Conservation (phyloP, 2,797 vertebrate genomes). For the Pipistrellus kuhlii region DNA sequence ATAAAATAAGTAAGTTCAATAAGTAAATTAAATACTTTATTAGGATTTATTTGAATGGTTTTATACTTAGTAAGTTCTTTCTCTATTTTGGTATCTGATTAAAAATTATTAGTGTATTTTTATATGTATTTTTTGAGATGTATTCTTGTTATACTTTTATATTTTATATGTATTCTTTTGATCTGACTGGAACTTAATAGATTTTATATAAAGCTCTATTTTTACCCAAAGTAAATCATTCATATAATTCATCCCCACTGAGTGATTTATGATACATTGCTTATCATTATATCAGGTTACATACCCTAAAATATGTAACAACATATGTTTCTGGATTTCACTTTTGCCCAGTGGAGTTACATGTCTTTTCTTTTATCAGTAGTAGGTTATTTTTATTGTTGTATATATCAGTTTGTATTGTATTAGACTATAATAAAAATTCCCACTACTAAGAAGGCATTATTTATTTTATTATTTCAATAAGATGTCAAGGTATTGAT, state of each 20-base stretch:
- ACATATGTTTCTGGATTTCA: neutral
- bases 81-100: constrained; percentile 20
- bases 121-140: neutral
- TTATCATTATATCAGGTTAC: constrained; percentile 4
- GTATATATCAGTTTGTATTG: neutral
- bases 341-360: neutral
- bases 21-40: neutral
- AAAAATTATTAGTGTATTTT: neutral
- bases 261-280: neutral
- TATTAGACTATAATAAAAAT: constrained; percentile 1
- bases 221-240: constrained; percentile 23
- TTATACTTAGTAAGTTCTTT: constrained; percentile 28
- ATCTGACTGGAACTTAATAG: neutral
- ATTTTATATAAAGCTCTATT: neutral
- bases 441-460: neutral
- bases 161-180: constrained; percentile 2
- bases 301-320: neutral
- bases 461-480: neutral
- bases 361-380: neutral
- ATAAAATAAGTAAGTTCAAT: neutral
- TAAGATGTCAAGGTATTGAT: neutral
- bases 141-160: neutral
- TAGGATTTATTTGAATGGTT: neutral
- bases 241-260: neutral
- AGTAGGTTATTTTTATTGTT: neutral